Conservation (phyloP, 2,113 vertebrate species). For the Mustelus asterias region DNA sequence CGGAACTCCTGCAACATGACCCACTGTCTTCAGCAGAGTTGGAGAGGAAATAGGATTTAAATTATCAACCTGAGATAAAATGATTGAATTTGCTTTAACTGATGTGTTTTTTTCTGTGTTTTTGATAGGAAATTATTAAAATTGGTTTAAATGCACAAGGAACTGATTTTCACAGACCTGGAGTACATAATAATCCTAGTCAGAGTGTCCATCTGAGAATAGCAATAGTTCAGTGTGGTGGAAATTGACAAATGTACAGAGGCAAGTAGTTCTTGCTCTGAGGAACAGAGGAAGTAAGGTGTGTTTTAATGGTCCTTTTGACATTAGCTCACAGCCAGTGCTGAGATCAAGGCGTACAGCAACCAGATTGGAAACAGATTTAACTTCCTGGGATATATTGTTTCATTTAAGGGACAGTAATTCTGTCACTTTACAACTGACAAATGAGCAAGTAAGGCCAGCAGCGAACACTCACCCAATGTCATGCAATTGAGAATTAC, state of each 20-base stretch:
- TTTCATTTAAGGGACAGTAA: conserved; percentile 67
- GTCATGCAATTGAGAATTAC: conserved; percentile 62
- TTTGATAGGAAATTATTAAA: neutral
- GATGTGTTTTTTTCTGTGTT: neutral
- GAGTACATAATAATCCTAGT: neutral
- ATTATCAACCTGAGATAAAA: neutral
- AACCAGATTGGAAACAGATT: conserved; percentile 55
- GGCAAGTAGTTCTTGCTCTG: rapidly evolving
- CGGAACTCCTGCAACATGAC: neutral
- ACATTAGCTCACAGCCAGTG: conserved; percentile 47
- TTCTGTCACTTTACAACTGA: conserved; percentile 66
- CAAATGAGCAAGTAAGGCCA: conserved; percentile 55
- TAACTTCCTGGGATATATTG: conserved; percentile 65
- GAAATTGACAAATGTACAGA: neutral
- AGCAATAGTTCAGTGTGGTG: neutral
- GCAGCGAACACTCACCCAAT: conserved; percentile 45
- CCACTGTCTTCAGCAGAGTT: neutral
- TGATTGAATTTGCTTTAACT: neutral
- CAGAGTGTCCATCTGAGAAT: neutral
- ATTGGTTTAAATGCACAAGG: neutral
- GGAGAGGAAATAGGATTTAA: neutral
- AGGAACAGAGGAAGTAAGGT: conserved; percentile 39
- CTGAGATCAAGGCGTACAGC: conserved; percentile 40
- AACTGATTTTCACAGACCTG: neutral
- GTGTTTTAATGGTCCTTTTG: conserved; percentile 47